Percentiles rank a stretch among this genome's conserved stretches.
Evolutionary conservation across 2,113 vertebrate species (phyloP).

Genomic region (Salvator merianae): DNA sequence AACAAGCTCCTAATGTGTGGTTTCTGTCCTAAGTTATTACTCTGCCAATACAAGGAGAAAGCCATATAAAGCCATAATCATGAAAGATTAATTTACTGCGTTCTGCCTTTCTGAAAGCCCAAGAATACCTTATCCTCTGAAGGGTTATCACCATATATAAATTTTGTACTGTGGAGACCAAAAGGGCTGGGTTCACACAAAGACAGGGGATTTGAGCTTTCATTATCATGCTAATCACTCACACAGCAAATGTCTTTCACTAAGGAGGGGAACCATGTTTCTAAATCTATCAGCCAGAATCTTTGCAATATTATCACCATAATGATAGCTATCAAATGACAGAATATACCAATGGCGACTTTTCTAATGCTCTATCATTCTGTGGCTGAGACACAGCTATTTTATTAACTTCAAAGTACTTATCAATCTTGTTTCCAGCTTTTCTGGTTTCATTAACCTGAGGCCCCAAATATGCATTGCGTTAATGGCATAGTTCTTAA

Average conservation of each 20-base stretch:
- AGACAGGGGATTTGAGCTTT: neutral
- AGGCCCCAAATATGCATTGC: neutral
- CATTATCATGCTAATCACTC: neutral
- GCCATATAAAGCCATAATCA: conserved; percentile 1
- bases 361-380: neutral
- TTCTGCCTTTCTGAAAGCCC: neutral
- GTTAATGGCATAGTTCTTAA: neutral
- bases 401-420: neutral
- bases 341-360: neutral
- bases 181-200: conserved; percentile 2
- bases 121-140: neutral
- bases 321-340: neutral
- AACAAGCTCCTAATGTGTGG: neutral
- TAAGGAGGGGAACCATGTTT: neutral
- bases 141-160: neutral
- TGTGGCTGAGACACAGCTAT: neutral
- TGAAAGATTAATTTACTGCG: neutral
- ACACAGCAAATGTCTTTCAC: neutral
- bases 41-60: conserved; percentile 9
- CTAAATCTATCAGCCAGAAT: neutral
- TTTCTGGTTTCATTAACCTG: neutral
- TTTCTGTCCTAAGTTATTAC: neutral
- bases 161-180: neutral
- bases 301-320: neutral
- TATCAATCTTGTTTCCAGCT: neutral